Evolutionary conservation across 2,888 invertebrate species (phyloP).

Genomic region (Tuta absoluta): DNA sequence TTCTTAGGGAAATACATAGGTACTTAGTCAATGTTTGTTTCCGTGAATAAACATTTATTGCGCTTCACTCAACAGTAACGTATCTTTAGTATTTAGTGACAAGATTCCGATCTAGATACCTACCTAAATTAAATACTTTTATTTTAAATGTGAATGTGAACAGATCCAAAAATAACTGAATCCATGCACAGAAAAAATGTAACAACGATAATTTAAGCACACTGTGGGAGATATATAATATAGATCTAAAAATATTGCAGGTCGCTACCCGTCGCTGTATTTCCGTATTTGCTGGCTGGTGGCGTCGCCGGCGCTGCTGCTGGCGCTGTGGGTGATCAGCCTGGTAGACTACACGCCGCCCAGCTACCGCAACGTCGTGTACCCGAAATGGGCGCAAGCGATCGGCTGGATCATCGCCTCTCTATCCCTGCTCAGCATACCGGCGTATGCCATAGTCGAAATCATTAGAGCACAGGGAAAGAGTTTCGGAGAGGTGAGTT

Average conservation of each 20-base stretch:
- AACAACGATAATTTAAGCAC: background rate
- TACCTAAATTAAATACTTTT: background rate
- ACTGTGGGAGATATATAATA: background rate
- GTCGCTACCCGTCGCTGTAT: conserved; percentile 87
- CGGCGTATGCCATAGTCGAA: conserved; percentile 88
- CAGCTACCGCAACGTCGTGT: conserved; percentile 90
- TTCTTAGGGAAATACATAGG: background rate
- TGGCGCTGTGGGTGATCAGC: conserved; percentile 94
- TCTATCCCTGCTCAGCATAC: conserved; percentile 91
- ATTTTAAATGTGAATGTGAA: background rate
- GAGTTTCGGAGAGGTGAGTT: conserved; percentile 84
- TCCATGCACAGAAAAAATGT: background rate
- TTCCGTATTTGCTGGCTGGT: conserved; percentile 93
- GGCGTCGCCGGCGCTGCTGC: conserved; percentile 88
- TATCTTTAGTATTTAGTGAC: background rate
- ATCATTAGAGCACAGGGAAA: conserved; percentile 86
- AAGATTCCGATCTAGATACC: background rate
- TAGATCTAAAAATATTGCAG: conserved; percentile 45
- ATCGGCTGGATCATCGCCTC: conserved; percentile 94
- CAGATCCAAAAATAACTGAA: background rate
- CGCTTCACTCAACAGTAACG: background rate
- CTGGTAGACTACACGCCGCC: conserved; percentile 93
- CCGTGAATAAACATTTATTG: background rate
- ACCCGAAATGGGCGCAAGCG: conserved; percentile 92
- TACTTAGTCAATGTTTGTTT: background rate